A percentile compares a stretch with the other conserved stretches of the same genome.
phyloP scores from a whole-genome alignment of 2,797 vertebrate species.

The Hippocampus kuda region DNA sequence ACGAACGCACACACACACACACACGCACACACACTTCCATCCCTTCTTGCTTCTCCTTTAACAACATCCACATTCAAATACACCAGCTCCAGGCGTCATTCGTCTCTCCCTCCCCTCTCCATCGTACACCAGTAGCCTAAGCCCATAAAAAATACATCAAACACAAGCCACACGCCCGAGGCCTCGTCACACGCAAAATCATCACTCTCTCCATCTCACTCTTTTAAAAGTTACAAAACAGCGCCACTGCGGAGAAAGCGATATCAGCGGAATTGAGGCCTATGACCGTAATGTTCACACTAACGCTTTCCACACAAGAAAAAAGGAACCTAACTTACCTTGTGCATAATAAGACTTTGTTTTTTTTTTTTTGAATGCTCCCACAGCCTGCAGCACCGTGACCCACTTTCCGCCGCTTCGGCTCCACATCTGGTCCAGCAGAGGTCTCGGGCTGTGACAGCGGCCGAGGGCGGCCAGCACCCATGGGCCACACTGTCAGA shows the following conservation, averaged over 20 bases:
- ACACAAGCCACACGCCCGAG: conserved; percentile 52
- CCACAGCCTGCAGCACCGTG: conserved; percentile 53
- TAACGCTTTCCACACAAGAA: conserved; percentile 2
- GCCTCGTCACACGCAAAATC: conserved; percentile 66
- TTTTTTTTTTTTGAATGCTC: conserved; percentile 36
- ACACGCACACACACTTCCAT: conserved; percentile 11
- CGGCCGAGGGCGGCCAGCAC: conserved; percentile 42
- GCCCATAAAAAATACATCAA: conserved; percentile 79
- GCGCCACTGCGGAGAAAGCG: conserved; percentile 34
- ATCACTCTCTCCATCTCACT: conserved; percentile 48
- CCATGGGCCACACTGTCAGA: conserved; percentile 56
- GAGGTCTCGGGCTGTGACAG: conserved; percentile 53
- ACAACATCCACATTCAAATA: conserved; percentile 71
- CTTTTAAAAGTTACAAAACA: conserved; percentile 48
- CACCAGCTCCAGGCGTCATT: conserved; percentile 62
- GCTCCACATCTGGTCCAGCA: conserved; percentile 51
- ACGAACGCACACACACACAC: conserved; percentile 7
- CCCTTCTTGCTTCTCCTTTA: conserved; percentile 54
- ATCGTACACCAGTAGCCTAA: conserved; percentile 65
- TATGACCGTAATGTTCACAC: conserved; percentile 38
- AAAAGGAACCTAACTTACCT: conserved; percentile 49
- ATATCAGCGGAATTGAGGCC: conserved; percentile 30
- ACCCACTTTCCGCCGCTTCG: conserved; percentile 64
- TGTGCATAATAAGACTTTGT: conserved; percentile 46
- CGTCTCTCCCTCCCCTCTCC: conserved; percentile 34